Conservation (phyloP, 2,888 invertebrate species). For the Scaeva pyrastri region DNA sequence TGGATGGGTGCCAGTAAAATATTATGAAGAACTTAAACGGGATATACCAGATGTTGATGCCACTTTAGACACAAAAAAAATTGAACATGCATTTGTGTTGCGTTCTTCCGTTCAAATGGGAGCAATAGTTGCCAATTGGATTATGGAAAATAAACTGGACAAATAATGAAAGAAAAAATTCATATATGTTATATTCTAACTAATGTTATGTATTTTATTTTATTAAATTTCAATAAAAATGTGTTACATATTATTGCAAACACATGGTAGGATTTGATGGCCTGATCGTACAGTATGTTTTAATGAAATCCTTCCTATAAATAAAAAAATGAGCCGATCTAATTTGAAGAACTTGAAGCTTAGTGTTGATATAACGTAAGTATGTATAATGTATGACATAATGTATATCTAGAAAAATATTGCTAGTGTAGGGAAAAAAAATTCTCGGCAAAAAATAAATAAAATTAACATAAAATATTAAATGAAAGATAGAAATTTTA, state of each 20-base stretch:
- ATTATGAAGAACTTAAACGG: slow-evolving; percentile 87
- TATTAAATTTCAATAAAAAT: slow-evolving; percentile 8
- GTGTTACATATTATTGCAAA: neutral
- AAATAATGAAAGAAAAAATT: slow-evolving; percentile 9
- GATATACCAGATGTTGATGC: slow-evolving; percentile 87
- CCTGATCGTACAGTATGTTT: no score
- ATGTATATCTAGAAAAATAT: no score
- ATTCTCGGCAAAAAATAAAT: no score
- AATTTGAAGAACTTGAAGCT: no score
- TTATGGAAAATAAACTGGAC: slow-evolving; percentile 77
- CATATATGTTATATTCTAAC: neutral
- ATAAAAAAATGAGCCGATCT: no score
- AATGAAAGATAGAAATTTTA: no score
- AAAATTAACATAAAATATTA: no score
- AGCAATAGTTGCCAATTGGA: slow-evolving; percentile 81
- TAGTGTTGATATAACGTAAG: no score
- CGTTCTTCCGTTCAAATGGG: slow-evolving; percentile 87
- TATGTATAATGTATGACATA: no score
- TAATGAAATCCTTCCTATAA: no score
- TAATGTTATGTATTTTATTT: slow-evolving; percentile 7
- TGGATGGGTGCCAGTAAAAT: slow-evolving; percentile 92
- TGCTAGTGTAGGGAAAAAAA: no score
- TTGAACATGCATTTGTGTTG: slow-evolving; percentile 93
- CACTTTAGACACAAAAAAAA: slow-evolving; percentile 86
- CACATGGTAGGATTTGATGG: no score